These are phyloP conservation scores for Cecidostiba fungosa DNA, from an alignment of 2,888 invertebrate genomes.

Conservation along the genomic window DNA sequence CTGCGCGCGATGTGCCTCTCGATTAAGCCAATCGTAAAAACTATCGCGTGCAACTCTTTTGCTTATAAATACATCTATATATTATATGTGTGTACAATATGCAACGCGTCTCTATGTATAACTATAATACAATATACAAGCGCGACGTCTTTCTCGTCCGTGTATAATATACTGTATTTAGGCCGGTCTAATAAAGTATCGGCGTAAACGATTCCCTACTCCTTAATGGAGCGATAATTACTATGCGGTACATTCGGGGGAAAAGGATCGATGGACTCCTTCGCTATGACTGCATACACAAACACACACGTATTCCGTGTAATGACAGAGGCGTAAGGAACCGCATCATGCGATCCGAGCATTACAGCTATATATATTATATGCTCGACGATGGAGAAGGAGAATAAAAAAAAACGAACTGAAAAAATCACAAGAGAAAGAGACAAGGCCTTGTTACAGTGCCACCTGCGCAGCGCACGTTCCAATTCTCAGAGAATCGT, in stretches of 20 bases:
- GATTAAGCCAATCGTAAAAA: constrained; percentile 41
- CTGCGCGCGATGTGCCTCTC: constrained; percentile 14
- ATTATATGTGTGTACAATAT: too few species aligned
- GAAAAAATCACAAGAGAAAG: constrained; percentile 11
- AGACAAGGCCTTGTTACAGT: not conserved
- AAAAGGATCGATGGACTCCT: not conserved
- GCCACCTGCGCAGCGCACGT: constrained; percentile 12
- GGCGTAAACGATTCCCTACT: not conserved
- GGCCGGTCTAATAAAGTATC: not conserved
- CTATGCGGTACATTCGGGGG: not conserved
- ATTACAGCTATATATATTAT: not conserved
- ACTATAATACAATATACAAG: too few species aligned
- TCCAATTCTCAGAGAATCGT: constrained; percentile 31
- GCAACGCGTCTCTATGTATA: too few species aligned
- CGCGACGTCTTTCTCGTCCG: not conserved
- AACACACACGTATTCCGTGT: not conserved
- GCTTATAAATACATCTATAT: not conserved
- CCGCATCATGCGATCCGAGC: not conserved
- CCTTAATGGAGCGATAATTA: constrained; percentile 10
- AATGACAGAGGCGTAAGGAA: not conserved
- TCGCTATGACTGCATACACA: not conserved
- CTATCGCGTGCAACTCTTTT: constrained; percentile 37
- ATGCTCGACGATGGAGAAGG: not conserved
- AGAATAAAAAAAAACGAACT: not conserved
- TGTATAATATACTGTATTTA: not conserved